Evolutionary conservation across 2,797 vertebrate species (phyloP), one percentile per base, ranked within the genome.

Genomic region (Mormyrops attenuatus): DNA sequence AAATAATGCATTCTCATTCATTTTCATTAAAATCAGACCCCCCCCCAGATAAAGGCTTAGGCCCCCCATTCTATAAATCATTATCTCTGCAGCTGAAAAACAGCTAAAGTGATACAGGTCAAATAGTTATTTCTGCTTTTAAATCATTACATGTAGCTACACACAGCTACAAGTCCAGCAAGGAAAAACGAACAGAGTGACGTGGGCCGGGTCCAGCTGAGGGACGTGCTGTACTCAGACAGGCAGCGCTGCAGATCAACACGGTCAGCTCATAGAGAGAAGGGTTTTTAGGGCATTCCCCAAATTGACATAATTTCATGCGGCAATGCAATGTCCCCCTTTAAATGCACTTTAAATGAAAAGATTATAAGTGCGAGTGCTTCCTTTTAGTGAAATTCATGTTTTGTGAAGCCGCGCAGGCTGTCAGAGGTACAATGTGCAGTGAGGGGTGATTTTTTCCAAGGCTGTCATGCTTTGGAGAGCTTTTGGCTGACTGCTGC

Each of bases 391-490:
- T 38, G 69, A 77, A 38, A 77, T 38, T 77, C 69, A 41, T 77
- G 69, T 77, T 85, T 85, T 26, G 3, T 26, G 50, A 44, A 41
- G 17, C 15, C 30, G 9, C 30, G 53, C n/a, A 53, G 52, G 53
- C 53, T 60, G 86, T 85, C 84, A 30, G 84, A 50, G n/a, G 44
- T 85, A 85, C 49, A 26, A 50, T 85, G 44, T 85, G 84, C 49
- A 85, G 44, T 50, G 84, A 85, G 84, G 84, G 84, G 44, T 85
- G 84, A 85, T 50, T 47, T 85, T 52, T 85, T 85, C 49, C 3
- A 8, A 52, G 84, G 44, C 47, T 85, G 84, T 87, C 55, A 57
- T 60, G 86, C 86, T 87, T 60, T 44, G 22, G 53, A 44, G 30
- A 87, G 86, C 53, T 57, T 57, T 34, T 57, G 26, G 52, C 52